Base-by-base conservation (phyloP, 2,797 vertebrate species). In the Anas bernieri region DNA sequence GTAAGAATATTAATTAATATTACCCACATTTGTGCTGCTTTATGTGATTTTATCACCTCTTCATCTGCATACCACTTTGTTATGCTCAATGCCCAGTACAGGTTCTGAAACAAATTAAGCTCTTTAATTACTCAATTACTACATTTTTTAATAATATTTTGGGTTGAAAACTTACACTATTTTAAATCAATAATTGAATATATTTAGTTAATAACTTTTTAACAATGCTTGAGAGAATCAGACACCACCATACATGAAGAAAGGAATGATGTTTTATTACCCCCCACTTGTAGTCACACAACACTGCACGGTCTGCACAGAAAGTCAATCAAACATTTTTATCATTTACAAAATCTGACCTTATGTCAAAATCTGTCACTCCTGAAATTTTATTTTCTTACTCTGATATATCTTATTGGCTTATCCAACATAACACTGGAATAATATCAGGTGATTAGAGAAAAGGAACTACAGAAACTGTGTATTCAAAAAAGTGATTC, bases 291-390 rank as follows among this genome's bases (percentile, higher is more conserved):
- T 33, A 86, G 7, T n/a, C 63, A 72, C 28, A 30, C 1, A 26
- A 3, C 5, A 64, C 18, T 77, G 16, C 25, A 55, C 5, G 21
- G 14, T 39, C 18, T 35, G 31, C 33, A 56, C 56, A 74, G 74
- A 69, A 77, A 56, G 0, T 23, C 11, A 48, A 67, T 80, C 41
- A 72, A 83, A 78, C 18, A 39, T 26, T 91, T 89, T 93, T 81
- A 92, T 46, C 67, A 62, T 93, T 92, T 90, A 68, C 5, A 66
- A 83, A 73, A 50, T 64, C 18, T 58, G 66, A 64, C 41, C 16
- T 52, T 77, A 25, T 77, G 46, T 67, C 90, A 94, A 93, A 81
- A 61, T 90, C 64, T 91, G 69, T 83, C 58, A 68, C 15, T 86
- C 6, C 8, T 75, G 21, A 77, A 85, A 61, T 75, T 62, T 78